A percentile compares a stretch with the other conserved stretches of the same genome.
These are phyloP conservation scores for Malachius bipustulatus DNA, from an alignment of 2,888 invertebrate genomes.

Conservation along the genomic window DNA sequence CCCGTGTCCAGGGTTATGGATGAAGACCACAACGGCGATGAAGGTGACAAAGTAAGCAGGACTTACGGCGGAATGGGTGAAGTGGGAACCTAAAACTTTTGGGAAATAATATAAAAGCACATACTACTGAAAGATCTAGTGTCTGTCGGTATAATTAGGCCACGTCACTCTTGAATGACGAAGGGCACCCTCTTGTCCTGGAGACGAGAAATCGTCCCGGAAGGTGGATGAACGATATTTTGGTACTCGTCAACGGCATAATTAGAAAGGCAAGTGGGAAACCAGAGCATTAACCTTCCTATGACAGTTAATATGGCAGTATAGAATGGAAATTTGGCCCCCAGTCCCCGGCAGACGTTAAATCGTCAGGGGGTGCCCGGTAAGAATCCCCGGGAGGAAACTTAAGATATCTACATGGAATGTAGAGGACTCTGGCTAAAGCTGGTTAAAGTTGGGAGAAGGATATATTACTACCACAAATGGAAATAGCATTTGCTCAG, in stretches of 20 bases:
- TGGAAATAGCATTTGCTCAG: too few relatives aligned
- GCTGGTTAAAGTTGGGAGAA: too few relatives aligned
- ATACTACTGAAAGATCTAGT: too few relatives aligned
- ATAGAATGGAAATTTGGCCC: too few relatives aligned
- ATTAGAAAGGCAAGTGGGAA: conserved; percentile 6
- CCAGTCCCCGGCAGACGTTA: neutral
- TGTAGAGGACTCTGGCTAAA: conserved; percentile 3
- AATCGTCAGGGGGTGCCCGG: conserved; percentile 7
- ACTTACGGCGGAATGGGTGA: too few relatives aligned
- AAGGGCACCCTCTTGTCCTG: conserved; percentile 11
- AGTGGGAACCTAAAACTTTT: too few relatives aligned
- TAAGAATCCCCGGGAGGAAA: conserved; percentile 5
- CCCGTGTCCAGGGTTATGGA: too few relatives aligned
- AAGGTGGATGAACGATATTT: conserved; percentile 7
- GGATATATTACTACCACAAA: too few relatives aligned
- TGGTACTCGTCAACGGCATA: conserved; percentile 4
- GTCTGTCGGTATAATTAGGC: conserved; percentile 8
- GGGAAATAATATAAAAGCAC: too few relatives aligned
- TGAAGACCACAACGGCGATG: too few relatives aligned
- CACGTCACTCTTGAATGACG: conserved; percentile 6
- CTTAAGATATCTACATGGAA: conserved; percentile 5
- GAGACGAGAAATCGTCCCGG: conserved; percentile 9
- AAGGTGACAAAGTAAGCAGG: too few relatives aligned
- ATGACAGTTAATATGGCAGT: conserved; percentile 1
- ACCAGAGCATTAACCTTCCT: conserved; percentile 6